Conservation (phyloP, 2,888 invertebrate species). For the Macrosiphum euphorbiae region DNA sequence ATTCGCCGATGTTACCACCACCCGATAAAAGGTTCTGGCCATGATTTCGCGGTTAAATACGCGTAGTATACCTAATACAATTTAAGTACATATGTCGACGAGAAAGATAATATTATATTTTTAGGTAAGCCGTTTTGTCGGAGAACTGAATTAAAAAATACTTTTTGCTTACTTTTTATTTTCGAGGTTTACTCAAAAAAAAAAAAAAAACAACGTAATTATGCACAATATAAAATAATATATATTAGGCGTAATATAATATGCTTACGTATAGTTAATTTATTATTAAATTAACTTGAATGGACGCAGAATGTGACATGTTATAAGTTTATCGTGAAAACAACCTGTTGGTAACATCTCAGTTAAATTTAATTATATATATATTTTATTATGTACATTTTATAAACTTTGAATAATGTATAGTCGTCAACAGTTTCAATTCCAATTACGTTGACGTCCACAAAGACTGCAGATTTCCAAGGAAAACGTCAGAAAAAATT, state of each 20-base stretch:
- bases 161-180: not conserved
- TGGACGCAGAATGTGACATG: not conserved
- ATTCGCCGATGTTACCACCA: not conserved
- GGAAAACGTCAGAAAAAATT: not conserved
- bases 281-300: not conserved
- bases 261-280: not conserved
- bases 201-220: not conserved
- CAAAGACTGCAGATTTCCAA: not conserved
- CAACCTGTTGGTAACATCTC: not conserved
- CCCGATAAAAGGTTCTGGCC: not conserved
- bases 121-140: not conserved
- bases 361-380: not conserved
- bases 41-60: not conserved
- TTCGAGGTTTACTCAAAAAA: not conserved
- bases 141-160: not conserved
- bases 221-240: not conserved
- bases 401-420: not conserved
- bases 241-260: not conserved
- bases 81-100: not conserved
- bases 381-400: not conserved
- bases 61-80: not conserved
- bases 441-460: not conserved
- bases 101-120: not conserved
- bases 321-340: not conserved
- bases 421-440: not conserved